Percentiles rank a stretch among this genome's conserved stretches.
phyloP scores from a whole-genome alignment of 1,140 invertebrate genomes.

The Tribolium castaneum region DNA sequence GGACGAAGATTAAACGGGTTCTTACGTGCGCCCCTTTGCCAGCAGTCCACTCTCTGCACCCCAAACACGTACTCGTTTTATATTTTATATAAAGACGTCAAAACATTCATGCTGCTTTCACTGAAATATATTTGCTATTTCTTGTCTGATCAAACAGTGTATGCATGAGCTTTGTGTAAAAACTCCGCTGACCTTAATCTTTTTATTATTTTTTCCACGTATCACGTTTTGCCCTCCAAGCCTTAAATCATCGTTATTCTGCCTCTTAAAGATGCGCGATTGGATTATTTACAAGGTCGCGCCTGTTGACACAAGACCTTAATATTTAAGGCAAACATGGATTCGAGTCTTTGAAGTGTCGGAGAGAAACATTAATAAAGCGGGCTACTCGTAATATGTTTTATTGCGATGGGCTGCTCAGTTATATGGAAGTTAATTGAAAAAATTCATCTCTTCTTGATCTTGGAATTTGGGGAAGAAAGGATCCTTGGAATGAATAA shows the following conservation, averaged over 20 bases:
- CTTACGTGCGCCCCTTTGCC: slow-evolving; percentile 15
- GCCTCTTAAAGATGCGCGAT: not conserved
- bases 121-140: slow-evolving; percentile 26
- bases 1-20: slow-evolving; percentile 31
- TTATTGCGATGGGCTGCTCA: not conserved
- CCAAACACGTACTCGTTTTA: slow-evolving; percentile 18
- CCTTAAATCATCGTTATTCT: slow-evolving; percentile 14
- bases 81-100: slow-evolving; percentile 34
- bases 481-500: slow-evolving; percentile 12
- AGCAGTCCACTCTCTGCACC: slow-evolving; percentile 6
- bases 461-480: not conserved
- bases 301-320: not conserved
- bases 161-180: slow-evolving; percentile 4
- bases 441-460: slow-evolving; percentile 16
- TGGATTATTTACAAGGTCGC: not conserved
- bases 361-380: not conserved
- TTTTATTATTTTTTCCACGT: slow-evolving; percentile 11
- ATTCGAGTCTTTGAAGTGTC: not conserved
- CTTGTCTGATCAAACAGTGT: slow-evolving; percentile 17
- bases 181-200: slow-evolving; percentile 5
- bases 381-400: not conserved
- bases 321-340: not conserved
- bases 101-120: slow-evolving; percentile 31
- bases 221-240: slow-evolving; percentile 1
- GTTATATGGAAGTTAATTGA: slow-evolving; percentile 3